Base-by-base conservation (phyloP, 2,888 invertebrate species). In the Carpatolechia fugitivella region DNA sequence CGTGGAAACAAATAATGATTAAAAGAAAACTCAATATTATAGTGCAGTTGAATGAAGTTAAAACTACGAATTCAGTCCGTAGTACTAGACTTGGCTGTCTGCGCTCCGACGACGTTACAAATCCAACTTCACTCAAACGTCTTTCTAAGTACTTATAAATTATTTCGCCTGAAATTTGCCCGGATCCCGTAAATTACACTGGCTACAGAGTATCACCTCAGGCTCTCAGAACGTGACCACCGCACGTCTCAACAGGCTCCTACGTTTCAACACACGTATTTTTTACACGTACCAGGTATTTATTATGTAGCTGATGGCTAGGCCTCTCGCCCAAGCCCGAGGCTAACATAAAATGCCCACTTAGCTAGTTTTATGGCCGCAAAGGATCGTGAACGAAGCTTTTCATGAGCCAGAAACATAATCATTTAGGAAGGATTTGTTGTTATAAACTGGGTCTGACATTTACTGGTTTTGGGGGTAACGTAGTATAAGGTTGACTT, bases 161-260 rank as follows among this genome's bases (percentile, higher is more conserved):
- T 35, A n/a, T 4, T n/a, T 35, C 11, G 11, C n/a, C 4, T 35
- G n/a, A n/a, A 4, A 35, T n/a, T 13, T 57, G 61, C 57, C 49
- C 3, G 0, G 18, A 3, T 30, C 59, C 51, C 51, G 1, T 56
- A 3, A 11, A 51, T 66, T 62, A 49, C 31, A 57, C 59, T 41
- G 16, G 56, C 65, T 64, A 67, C 63, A 63, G 56, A 65, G 73
- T 73, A 74, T 73, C 66, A 70, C 72, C 68, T 62, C 59, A 57
- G 66, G 69, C 66, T 58, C 56, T 62, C 65, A 59, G 55, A 69
- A 74, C 74, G 72, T 74, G 72, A 66, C 68, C 64, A 56, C 62
- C 56, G 58, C 59, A 60, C 56, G 62, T 57, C 60, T 64, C 65
- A 60, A 60, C 61, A 58, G 60, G 59, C 60, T 57, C 62, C 54